These are phyloP conservation scores for Podarcis muralis DNA, from an alignment of 2,113 vertebrate species.

Conservation along the genomic window DNA sequence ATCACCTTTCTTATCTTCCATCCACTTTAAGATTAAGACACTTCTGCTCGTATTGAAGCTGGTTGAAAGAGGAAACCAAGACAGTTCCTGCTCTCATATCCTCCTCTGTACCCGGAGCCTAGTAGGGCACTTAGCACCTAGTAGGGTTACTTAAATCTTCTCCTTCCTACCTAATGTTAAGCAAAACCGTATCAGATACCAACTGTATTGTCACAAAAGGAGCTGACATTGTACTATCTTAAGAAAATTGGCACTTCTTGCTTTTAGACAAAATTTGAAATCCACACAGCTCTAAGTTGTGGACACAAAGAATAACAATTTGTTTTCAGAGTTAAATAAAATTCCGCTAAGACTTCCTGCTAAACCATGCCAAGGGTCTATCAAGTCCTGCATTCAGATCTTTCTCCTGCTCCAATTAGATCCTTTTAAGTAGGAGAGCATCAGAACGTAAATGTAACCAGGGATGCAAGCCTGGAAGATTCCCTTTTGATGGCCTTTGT, in stretches of 20 bases:
- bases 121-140: too few species aligned
- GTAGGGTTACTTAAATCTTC: neutral
- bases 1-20: neutral
- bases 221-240: neutral
- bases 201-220: neutral
- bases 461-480: conserved; percentile 14
- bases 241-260: neutral
- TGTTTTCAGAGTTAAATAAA: neutral
- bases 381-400: neutral
- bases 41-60: neutral
- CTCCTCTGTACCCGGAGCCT: neutral
- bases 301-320: neutral
- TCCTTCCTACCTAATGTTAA: neutral
- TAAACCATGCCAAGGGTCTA: neutral
- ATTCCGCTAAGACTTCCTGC: neutral
- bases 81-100: neutral
- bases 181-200: neutral
- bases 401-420: neutral
- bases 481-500: neutral
- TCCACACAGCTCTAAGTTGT: neutral
- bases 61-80: neutral
- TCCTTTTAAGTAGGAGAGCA: neutral
- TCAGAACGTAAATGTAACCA: neutral
- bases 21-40: neutral
- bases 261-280: neutral